Base-by-base conservation (phyloP, 2,113 vertebrate species). In the Coregonus clupeaformis region DNA sequence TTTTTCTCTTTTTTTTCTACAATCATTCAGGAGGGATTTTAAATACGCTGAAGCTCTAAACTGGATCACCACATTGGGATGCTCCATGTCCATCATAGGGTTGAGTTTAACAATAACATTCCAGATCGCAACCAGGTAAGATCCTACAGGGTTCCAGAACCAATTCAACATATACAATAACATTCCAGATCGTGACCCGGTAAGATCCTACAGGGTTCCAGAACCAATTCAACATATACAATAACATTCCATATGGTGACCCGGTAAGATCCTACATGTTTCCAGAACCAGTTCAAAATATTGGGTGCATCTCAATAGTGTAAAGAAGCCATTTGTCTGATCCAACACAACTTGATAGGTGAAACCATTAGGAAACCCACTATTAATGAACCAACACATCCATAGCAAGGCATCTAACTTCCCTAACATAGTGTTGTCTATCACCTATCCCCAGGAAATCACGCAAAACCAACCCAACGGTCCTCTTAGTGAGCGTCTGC, bases 401-500 rank as follows among this genome's bases (percentile, higher is more conserved):
- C 36, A 42, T 36, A 36, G 0, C 9, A 11, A 11, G 0, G 11
- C 0, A 1, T 42, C 9, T 42, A 16, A 52, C 14, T 18, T 52
- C 1, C 0, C 91, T 60, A 2, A 60, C 18, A 60, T 7, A 60
- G 0, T 60, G 1, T 60, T n/a, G n/a, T 60, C n/a, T 60, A 0
- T 5, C 7, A 1, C n/a, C 57, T 22, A 9, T 67, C 18, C 30
- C 1, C 65, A 67, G 65, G 7, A 67, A 67, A 67, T n/a, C 65
- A 20, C 16, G 30, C 4, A 67, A 67, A 7, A 36, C 16, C 30
- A 67, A 18, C 65, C 4, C 30, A 6, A n/a, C 65, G 0, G 0
- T 67, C 12, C 87, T 90, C 0, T 55, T 90, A 67, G 83, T 87
- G 69, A 89, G 75, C 82, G 74, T 92, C 45, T 93, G 82, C 20